phyloP scores from a whole-genome alignment of 2,888 invertebrate genomes.

The Agrochola lota region DNA sequence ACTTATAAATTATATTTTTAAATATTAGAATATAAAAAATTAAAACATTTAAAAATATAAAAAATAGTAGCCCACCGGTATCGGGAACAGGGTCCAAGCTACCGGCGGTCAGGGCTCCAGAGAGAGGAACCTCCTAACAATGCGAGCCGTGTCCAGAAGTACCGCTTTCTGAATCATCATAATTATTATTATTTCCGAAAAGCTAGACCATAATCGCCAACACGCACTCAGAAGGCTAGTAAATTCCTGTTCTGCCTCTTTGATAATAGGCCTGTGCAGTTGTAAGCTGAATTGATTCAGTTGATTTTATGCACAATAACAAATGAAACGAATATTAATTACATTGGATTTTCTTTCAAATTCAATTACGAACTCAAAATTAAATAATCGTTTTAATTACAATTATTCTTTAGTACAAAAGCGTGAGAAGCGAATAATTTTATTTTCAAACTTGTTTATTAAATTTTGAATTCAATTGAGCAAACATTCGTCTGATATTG shows the following conservation, averaged over 20 bases:
- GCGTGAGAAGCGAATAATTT: slow-evolving; percentile 53
- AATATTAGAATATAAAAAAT: too few relatives aligned
- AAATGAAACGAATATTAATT: slow-evolving; percentile 2
- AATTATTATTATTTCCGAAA: neutral
- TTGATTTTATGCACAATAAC: neutral
- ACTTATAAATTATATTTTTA: too few relatives aligned
- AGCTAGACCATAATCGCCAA: neutral
- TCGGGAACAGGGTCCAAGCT: too few relatives aligned
- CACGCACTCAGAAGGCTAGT: neutral
- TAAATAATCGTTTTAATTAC: slow-evolving; percentile 41
- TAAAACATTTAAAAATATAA: too few relatives aligned
- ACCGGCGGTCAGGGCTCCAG: too few relatives aligned
- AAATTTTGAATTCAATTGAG: slow-evolving; percentile 66
- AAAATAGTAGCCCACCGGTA: too few relatives aligned
- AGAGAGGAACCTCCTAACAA: too few relatives aligned
- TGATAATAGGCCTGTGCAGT: neutral
- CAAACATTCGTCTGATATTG: slow-evolving; percentile 60
- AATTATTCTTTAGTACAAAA: slow-evolving; percentile 47
- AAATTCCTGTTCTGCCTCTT: neutral
- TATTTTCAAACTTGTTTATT: slow-evolving; percentile 62
- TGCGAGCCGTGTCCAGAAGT: too few relatives aligned
- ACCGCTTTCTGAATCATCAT: too few relatives aligned
- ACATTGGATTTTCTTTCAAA: slow-evolving; percentile 21
- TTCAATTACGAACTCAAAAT: slow-evolving; percentile 33
- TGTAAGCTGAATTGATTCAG: neutral